A percentile compares a stretch with the other conserved stretches of the same genome.
Evolutionary conservation across 2,113 vertebrate species (phyloP).

Genomic region (Microcebus ravelobensis): DNA sequence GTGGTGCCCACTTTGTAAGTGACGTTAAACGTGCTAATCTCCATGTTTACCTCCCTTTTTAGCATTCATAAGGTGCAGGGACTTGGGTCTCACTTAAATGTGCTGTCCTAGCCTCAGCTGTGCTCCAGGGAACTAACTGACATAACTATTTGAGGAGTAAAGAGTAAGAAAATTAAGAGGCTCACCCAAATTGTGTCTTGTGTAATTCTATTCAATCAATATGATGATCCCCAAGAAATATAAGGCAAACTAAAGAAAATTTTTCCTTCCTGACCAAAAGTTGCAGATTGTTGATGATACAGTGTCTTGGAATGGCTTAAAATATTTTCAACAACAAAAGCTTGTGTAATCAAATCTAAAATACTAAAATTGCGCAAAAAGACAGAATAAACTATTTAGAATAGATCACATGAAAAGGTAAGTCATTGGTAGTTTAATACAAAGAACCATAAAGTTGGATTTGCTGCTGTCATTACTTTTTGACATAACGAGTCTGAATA

Average conservation of each 20-base stretch:
- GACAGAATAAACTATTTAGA: neutral
- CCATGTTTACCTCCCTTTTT: neutral
- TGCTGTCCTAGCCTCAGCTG: neutral
- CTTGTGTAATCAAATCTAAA: neutral
- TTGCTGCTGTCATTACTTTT: too few species aligned
- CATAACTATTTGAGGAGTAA: neutral
- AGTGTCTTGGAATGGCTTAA: neutral
- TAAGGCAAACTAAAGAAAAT: neutral
- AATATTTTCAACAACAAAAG: neutral
- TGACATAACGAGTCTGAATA: neutral
- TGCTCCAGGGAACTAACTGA: neutral
- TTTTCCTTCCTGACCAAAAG: neutral
- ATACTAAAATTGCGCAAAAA: slow-evolving; percentile 15
- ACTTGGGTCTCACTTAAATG: neutral
- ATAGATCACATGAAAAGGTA: neutral
- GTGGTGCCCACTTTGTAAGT: neutral
- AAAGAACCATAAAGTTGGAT: neutral
- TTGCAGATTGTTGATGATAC: neutral
- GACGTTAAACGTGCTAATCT: neutral
- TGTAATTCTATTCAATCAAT: neutral
- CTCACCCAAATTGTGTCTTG: neutral
- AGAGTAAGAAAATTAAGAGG: neutral
- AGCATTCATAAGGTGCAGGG: neutral
- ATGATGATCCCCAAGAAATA: neutral
- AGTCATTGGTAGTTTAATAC: neutral